Conservation (phyloP, 2,797 vertebrate species). For the Micropoecilia bifurca region DNA sequence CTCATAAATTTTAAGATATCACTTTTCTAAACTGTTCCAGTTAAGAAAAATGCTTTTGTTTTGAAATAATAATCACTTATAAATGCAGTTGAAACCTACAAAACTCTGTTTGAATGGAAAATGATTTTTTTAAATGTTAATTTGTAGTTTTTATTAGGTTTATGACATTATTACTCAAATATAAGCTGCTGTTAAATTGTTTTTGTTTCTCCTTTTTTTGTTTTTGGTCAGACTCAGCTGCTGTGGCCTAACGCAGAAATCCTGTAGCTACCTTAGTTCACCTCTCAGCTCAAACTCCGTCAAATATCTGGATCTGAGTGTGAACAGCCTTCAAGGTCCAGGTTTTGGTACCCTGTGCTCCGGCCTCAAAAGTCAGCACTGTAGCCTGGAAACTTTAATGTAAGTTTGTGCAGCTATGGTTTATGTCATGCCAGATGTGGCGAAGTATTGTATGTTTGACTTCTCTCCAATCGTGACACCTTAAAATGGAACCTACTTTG, state of each 20-base stretch:
- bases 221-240: conserved; percentile 31
- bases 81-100: background rate
- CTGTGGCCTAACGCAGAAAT: conserved; percentile 46
- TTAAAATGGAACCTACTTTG: background rate
- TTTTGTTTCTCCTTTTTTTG: background rate
- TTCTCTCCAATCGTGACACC: background rate
- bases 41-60: background rate
- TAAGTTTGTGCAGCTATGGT: background rate
- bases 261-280: conserved; percentile 34
- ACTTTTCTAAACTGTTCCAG: background rate
- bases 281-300: conserved; percentile 37
- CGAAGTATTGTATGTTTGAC: background rate
- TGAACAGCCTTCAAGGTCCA: conserved; percentile 43
- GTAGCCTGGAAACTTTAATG: conserved; percentile 46
- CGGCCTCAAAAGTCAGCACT: conserved; percentile 31
- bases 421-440: background rate
- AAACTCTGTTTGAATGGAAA: background rate
- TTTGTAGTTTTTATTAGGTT: background rate
- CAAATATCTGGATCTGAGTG: conserved; percentile 43
- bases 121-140: background rate
- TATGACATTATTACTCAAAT: background rate
- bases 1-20: background rate
- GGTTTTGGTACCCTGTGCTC: conserved; percentile 30
- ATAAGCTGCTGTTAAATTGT: background rate
- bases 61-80: background rate